A percentile compares a stretch with the other conserved stretches of the same genome.
These are phyloP conservation scores for Grammomys dolichurus DNA, from an alignment of 2,113 vertebrate species.

Conservation along the genomic window DNA sequence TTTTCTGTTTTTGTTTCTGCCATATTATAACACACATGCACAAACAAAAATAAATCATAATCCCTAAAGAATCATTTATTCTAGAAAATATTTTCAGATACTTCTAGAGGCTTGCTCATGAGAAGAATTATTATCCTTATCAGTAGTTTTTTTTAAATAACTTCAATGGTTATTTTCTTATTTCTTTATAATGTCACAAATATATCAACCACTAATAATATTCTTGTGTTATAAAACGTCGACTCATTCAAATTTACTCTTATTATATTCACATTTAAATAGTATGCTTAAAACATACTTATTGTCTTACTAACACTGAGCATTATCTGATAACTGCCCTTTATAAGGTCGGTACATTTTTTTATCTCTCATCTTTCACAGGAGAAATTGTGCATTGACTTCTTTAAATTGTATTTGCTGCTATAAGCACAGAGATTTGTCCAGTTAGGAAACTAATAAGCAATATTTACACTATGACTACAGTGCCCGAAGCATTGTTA, in stretches of 20 bases:
- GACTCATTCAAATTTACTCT: background rate
- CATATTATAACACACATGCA: background rate
- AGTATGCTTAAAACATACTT: background rate
- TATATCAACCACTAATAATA: background rate
- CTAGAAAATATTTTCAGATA: background rate
- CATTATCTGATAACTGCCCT: background rate
- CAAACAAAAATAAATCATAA: background rate
- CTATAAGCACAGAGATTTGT: background rate
- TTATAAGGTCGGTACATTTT: background rate
- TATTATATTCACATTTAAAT: background rate
- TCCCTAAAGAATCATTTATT: background rate
- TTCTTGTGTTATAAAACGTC: background rate
- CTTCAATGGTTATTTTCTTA: background rate
- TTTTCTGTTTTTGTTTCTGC: constrained; percentile 2
- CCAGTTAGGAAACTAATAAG: background rate
- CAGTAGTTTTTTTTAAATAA: background rate
- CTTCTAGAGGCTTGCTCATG: background rate
- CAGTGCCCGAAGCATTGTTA: background rate
- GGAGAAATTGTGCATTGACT: background rate
- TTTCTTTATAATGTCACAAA: background rate
- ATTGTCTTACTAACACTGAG: background rate
- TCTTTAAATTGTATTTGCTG: background rate
- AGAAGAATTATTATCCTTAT: background rate
- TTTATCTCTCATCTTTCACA: background rate
- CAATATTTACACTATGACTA: background rate